A percentile compares a stretch with the other conserved stretches of the same genome.
These are phyloP conservation scores for Petaurus breviceps DNA, from an alignment of 2,113 vertebrate species.

Conservation along the genomic window DNA sequence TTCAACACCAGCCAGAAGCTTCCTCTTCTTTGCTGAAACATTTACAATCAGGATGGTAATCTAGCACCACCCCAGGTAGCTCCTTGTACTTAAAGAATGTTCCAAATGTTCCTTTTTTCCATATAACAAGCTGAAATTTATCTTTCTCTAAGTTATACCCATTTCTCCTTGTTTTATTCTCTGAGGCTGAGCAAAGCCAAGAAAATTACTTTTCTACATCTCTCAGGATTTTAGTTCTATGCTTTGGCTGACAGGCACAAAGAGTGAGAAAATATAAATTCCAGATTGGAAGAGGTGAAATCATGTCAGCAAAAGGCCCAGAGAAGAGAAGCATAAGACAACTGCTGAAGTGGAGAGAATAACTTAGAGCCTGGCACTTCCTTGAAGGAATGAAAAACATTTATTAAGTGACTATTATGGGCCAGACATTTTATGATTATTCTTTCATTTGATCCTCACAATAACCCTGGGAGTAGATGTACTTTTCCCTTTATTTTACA, in stretches of 20 bases:
- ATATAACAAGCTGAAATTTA: neutral
- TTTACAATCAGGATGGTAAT: neutral
- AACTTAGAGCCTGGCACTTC: neutral
- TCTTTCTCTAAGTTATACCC: neutral
- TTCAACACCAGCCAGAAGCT: neutral
- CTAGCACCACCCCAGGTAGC: neutral
- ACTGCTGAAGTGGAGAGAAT: neutral
- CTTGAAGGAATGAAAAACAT: neutral
- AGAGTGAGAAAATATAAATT: neutral
- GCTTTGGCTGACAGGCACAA: neutral
- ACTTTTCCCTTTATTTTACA: neutral
- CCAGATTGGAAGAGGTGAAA: neutral
- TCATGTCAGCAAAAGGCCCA: neutral
- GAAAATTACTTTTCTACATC: neutral
- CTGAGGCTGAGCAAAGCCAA: neutral
- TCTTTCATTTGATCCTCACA: neutral
- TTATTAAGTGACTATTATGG: neutral
- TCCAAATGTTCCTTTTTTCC: neutral
- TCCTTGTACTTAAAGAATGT: neutral
- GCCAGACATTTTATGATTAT: neutral
- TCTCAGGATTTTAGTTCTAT: neutral
- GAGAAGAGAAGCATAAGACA: neutral
- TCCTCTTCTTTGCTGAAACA: neutral
- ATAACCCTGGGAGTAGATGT: neutral
- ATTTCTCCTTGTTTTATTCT: neutral